phyloP scores from a whole-genome alignment of 2,797 vertebrate species.

The Acanthis flammea region DNA sequence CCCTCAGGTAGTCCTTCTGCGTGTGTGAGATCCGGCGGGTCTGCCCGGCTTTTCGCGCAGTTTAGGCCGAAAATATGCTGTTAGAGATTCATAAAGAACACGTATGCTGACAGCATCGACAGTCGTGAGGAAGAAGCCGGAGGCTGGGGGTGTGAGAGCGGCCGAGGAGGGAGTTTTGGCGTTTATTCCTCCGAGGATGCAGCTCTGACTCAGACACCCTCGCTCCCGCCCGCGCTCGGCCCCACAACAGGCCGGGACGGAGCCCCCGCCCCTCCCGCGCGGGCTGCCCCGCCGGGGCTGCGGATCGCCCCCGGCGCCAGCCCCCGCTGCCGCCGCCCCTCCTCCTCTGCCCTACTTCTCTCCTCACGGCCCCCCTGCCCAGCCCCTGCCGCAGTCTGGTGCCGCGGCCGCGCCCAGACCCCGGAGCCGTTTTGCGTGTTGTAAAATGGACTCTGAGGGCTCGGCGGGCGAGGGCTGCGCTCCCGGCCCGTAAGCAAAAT shows the following conservation, averaged over 20 bases:
- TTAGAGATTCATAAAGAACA: neutral
- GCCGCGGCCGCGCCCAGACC: conserved; percentile 13
- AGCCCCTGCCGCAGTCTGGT: conserved; percentile 4
- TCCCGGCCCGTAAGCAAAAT: conserved; percentile 78
- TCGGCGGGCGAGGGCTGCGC: neutral
- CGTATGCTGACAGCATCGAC: neutral
- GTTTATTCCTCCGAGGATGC: neutral
- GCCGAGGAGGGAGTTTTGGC: neutral
- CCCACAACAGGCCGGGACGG: neutral
- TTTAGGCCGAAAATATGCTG: neutral
- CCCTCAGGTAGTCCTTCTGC: neutral
- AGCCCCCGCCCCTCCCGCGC: conserved; percentile 40
- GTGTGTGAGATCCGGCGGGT: neutral
- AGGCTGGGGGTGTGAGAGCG: neutral
- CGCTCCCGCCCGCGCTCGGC: neutral
- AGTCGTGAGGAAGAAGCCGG: neutral
- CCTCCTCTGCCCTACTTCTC: neutral
- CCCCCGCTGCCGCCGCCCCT: conserved; percentile 11
- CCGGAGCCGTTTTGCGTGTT: neutral
- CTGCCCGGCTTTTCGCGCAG: neutral
- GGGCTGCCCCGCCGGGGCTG: conserved; percentile 1
- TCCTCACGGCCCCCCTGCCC: neutral
- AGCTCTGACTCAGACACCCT: conserved; percentile 24
- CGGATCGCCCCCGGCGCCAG: conserved; percentile 2
- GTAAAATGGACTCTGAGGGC: conserved; percentile 49